A percentile compares a stretch with the other conserved stretches of the same genome.
phyloP scores from a whole-genome alignment of 1,140 invertebrate species.

The Mizuhopecten yessoensis region DNA sequence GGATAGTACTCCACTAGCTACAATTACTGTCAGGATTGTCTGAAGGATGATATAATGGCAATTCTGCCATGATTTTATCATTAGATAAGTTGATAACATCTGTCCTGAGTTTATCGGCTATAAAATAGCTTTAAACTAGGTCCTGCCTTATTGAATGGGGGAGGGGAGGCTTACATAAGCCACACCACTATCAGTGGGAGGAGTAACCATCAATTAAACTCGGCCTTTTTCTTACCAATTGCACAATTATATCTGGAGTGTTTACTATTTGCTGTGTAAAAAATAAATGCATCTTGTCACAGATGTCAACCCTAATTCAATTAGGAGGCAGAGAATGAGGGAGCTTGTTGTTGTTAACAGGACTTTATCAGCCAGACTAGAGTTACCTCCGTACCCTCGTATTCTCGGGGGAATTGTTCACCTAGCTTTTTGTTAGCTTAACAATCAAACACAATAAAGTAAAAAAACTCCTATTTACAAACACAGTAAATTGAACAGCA shows the following conservation, averaged over 20 bases:
- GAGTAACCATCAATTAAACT: conserved; percentile 32
- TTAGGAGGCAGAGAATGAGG: neutral
- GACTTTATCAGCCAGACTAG: neutral
- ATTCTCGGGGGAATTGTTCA: too few relatives aligned
- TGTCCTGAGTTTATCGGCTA: conserved; percentile 22
- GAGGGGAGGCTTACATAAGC: neutral
- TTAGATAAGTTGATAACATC: conserved; percentile 39
- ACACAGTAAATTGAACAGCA: too few relatives aligned
- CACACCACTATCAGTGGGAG: neutral
- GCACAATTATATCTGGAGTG: conserved; percentile 33
- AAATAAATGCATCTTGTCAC: conserved; percentile 34
- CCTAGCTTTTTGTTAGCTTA: too few relatives aligned
- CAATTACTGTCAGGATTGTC: conserved; percentile 34
- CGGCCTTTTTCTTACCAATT: conserved; percentile 1
- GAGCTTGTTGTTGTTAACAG: conserved; percentile 25
- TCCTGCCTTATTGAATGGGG: neutral
- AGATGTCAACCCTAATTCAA: conserved; percentile 34
- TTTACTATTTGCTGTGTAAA: conserved; percentile 26
- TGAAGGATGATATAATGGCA: conserved; percentile 10
- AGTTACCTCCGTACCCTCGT: neutral
- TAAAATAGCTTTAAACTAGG: conserved; percentile 18
- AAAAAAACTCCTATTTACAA: too few relatives aligned
- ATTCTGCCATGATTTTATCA: conserved; percentile 22
- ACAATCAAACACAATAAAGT: neutral
- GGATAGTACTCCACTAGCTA: neutral